Evolutionary conservation across 2,113 vertebrate species (phyloP).

Genomic region (Natator depressus): DNA sequence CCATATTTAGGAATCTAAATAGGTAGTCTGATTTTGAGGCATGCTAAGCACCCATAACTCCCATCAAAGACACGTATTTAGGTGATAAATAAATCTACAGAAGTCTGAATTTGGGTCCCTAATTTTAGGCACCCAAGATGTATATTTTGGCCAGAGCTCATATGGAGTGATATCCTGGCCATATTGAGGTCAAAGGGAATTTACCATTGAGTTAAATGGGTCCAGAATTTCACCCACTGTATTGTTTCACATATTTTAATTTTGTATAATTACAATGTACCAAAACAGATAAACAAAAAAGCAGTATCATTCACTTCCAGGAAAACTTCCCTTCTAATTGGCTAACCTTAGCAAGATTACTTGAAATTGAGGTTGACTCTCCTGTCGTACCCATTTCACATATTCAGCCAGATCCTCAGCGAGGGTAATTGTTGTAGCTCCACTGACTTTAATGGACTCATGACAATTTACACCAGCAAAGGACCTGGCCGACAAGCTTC

Average conservation of each 20-base stretch:
- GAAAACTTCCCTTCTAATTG: background rate
- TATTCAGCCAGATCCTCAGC: background rate
- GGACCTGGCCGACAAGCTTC: background rate
- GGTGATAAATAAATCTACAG: background rate
- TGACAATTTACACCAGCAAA: background rate
- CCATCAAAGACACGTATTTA: background rate
- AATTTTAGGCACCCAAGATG: background rate
- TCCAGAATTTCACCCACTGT: background rate
- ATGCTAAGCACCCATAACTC: background rate
- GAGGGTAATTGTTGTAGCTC: background rate
- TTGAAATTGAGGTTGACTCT: background rate
- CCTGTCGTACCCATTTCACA: background rate
- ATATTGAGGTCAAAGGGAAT: background rate
- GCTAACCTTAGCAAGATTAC: background rate
- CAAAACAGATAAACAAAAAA: fast-evolving
- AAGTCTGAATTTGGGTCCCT: background rate
- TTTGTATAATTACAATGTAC: background rate
- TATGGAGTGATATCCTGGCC: background rate
- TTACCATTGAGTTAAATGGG: background rate
- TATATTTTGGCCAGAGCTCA: background rate
- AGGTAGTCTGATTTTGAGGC: background rate
- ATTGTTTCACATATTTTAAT: background rate
- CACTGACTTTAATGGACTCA: background rate
- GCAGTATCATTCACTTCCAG: background rate
- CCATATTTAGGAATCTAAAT: background rate